Evolutionary conservation across 2,797 vertebrate genomes (phyloP), one percentile per base, ranked within the genome.

Genomic region (Sebastes diaconus): DNA sequence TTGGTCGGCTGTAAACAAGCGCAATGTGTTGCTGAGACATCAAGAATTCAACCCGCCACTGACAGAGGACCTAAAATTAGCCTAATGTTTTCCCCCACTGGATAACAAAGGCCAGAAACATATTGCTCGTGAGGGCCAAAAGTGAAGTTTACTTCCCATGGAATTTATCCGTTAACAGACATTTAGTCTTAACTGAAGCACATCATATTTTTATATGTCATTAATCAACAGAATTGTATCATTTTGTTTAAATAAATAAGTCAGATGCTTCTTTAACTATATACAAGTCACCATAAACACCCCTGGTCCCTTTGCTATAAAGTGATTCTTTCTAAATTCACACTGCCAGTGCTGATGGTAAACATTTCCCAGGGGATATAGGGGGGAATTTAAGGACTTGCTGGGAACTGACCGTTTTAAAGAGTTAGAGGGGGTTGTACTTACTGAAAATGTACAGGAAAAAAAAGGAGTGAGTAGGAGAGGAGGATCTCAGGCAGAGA

Each of bases 1-100:
- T 88, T 88, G 86, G 88, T 87, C 79, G 78, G 87, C 90, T 86
- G 92, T 94, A 95, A 95, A 95, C 93, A 93, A 93, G 92, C 86
- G 85, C 80, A 90, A 88, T 83, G 87, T 94, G 92, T 93, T 90
- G 92, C 94, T 87, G 91, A 94, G 93, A 88, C 92, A 90, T 94
- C 87, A 91, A 90, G 90, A 95, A 95, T 93, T 92, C 87, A 87
- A 90, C 80, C 85, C 79, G 84, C 78, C 87, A 83, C 75, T 88
- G 88, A 88, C 89, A 94, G 83, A 93, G 68, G 73, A 85, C 86
- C 92, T 92, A 90, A 92, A 93, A 93, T 93, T 88, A 88, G 84
- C 80, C 76, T 83, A 88, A 90, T 92, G 92, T 89, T 95, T 87
- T 89, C 87, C 83, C 71, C 81, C 71, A 59, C 68, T 81, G 84